Evolutionary conservation across 2,888 invertebrate genomes (phyloP).

Genomic region (Philaethria dido): DNA sequence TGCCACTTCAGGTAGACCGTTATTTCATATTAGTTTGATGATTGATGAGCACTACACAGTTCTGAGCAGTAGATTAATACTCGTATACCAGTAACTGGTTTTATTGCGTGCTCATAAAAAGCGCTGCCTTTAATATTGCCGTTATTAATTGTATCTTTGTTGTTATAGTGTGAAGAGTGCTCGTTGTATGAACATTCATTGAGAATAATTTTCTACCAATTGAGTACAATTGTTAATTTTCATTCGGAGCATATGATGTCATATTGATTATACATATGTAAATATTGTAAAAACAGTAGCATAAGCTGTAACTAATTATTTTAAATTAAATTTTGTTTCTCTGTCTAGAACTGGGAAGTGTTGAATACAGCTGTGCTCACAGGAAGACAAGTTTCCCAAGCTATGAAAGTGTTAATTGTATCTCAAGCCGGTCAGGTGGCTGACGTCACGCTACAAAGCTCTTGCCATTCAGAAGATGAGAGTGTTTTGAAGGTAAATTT

Average conservation of each 20-base stretch:
- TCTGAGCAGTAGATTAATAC: slow-evolving; percentile 30
- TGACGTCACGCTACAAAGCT: slow-evolving; percentile 97
- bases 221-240: slow-evolving; percentile 37
- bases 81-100: slow-evolving; percentile 31
- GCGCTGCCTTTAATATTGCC: slow-evolving; percentile 33
- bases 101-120: slow-evolving; percentile 26
- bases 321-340: background rate
- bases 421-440: slow-evolving; percentile 97
- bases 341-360: slow-evolving; percentile 93
- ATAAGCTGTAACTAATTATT: background rate
- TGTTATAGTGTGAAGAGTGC: slow-evolving; percentile 27
- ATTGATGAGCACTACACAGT: slow-evolving; percentile 29
- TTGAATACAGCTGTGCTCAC: slow-evolving; percentile 98
- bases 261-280: background rate
- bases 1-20: slow-evolving; percentile 10
- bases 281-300: background rate
- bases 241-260: slow-evolving; percentile 20
- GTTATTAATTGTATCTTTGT: slow-evolving; percentile 35
- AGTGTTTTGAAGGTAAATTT: slow-evolving; percentile 94
- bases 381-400: slow-evolving; percentile 96
- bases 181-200: slow-evolving; percentile 33
- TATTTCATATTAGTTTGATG: slow-evolving; percentile 31
- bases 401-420: slow-evolving; percentile 97
- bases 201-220: slow-evolving; percentile 33
- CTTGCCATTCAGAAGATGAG: slow-evolving; percentile 97